Percentiles rank a stretch among this genome's conserved stretches.
Evolutionary conservation across 2,113 vertebrate species (phyloP).

Genomic region (Pollimyrus isidori): DNA sequence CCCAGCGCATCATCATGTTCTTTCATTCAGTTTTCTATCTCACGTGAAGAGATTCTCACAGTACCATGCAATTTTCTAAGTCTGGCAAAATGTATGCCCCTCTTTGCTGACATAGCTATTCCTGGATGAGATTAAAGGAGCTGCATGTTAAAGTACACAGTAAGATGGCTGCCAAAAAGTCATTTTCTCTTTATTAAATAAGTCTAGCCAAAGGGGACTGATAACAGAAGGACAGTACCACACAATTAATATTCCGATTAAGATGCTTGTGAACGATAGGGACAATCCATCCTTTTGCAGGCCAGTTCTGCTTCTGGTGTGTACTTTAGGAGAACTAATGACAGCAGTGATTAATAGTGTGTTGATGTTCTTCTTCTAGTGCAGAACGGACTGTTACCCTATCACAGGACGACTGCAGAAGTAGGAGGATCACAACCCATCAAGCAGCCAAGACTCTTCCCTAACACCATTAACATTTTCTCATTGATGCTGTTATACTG

Average conservation of each 20-base stretch:
- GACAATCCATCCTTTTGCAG: conserved; percentile 38
- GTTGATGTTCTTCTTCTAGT: conserved; percentile 39
- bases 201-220: conserved; percentile 48
- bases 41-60: not conserved
- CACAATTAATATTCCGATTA: conserved; percentile 56
- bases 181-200: conserved; percentile 53
- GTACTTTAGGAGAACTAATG: conserved; percentile 48
- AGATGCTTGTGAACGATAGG: conserved; percentile 32
- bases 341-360: conserved; percentile 48
- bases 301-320: conserved; percentile 30
- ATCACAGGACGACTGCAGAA: conserved; percentile 30
- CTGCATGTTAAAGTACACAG: conserved; percentile 33
- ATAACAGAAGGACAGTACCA: conserved; percentile 43
- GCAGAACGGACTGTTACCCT: conserved; percentile 43
- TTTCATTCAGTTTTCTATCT: not conserved
- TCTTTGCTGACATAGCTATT: not conserved
- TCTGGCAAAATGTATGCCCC: not conserved
- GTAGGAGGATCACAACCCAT: conserved; percentile 35
- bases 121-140: conserved; percentile 19
- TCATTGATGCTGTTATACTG: conserved; percentile 22
- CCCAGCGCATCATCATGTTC: not conserved
- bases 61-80: not conserved
- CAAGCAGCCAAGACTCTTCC: conserved; percentile 24
- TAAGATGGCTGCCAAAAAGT: conserved; percentile 40
- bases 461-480: not conserved